Conservation (phyloP, 2,797 vertebrate genomes). For the Poecilia gillii region DNA sequence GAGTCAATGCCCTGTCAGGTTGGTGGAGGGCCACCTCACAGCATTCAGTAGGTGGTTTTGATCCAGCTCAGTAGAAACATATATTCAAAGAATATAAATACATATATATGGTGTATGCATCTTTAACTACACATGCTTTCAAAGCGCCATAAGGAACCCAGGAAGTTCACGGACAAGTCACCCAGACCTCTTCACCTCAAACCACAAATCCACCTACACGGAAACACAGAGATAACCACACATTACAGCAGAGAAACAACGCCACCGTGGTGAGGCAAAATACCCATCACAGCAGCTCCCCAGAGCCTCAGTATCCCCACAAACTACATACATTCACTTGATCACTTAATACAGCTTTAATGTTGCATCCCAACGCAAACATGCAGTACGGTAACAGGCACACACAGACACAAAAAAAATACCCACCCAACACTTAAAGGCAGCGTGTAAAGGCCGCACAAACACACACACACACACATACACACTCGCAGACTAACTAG, state of each 20-base stretch:
- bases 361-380: slow-evolving; percentile 15
- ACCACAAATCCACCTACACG: slow-evolving; percentile 44
- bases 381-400: slow-evolving; percentile 3
- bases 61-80: not conserved
- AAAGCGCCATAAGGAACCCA: slow-evolving; percentile 18
- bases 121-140: not conserved
- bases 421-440: not conserved
- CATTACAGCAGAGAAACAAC: not conserved
- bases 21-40: not conserved
- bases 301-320: slow-evolving; percentile 22
- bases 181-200: slow-evolving; percentile 23
- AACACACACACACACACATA: slow-evolving; percentile 8
- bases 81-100: not conserved
- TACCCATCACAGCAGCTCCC: slow-evolving; percentile 28
- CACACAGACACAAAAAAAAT: not conserved
- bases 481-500: slow-evolving; percentile 30
- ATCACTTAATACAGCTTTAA: slow-evolving; percentile 21
- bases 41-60: not conserved
- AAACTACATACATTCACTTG: slow-evolving; percentile 25
- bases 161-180: slow-evolving; percentile 40
- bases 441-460: slow-evolving; percentile 21
- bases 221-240: not conserved
- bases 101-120: slow-evolving; percentile 9
- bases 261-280: not conserved
- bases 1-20: not conserved